These are phyloP conservation scores for Upupa epops DNA, from an alignment of 2,113 vertebrate species.

Conservation along the genomic window DNA sequence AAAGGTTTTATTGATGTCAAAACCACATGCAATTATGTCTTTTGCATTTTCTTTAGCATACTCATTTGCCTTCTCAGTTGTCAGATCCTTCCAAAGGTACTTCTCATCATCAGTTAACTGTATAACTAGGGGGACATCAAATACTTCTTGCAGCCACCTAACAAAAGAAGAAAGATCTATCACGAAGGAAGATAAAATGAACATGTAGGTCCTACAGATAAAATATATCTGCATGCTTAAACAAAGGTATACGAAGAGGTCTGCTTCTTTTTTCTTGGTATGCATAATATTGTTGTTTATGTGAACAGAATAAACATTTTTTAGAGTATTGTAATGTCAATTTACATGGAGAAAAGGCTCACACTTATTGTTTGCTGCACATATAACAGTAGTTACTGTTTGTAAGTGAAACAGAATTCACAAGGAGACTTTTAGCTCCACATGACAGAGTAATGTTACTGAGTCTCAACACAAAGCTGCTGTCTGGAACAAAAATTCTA, in stretches of 20 bases:
- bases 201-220: background rate
- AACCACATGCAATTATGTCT: constrained; percentile 96
- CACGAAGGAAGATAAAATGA: background rate
- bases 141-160: constrained; percentile 96
- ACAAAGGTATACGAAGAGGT: background rate
- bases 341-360: background rate
- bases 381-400: background rate
- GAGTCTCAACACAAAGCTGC: background rate
- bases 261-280: background rate
- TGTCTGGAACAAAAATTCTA: background rate
- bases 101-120: constrained; percentile 98
- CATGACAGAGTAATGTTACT: background rate
- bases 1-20: constrained; percentile 95
- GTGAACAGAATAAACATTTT: background rate
- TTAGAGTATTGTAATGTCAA: background rate
- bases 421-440: background rate
- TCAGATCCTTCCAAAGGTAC: constrained; percentile 97
- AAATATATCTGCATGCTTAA: background rate
- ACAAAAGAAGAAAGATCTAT: background rate
- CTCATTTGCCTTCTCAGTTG: constrained; percentile 84
- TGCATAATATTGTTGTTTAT: background rate
- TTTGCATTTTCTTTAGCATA: constrained; percentile 90
- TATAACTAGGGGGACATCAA: constrained; percentile 91
- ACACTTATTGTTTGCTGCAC: background rate
- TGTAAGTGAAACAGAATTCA: background rate